phyloP scores from a whole-genome alignment of 1,140 invertebrate species.

The Cecropterus lyciades region DNA sequence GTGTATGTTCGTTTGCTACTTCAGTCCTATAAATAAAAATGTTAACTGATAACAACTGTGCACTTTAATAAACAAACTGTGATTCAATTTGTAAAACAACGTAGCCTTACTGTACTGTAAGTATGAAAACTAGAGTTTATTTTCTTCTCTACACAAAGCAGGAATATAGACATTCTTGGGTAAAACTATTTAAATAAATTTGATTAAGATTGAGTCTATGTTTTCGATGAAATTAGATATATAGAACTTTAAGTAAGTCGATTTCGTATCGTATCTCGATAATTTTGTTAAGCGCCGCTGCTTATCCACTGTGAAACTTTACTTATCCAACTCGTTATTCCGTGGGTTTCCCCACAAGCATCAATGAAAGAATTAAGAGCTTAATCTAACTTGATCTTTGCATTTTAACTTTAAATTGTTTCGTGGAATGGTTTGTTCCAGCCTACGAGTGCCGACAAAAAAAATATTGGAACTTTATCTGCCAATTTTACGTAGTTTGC shows the following conservation, averaged over 20 bases:
- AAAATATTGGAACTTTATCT: not conserved
- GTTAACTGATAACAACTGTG: too few species aligned
- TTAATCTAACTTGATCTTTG: slow-evolving; percentile 13
- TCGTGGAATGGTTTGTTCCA: not conserved
- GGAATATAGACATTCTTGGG: too few species aligned
- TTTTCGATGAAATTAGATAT: slow-evolving; percentile 25
- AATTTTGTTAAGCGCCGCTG: slow-evolving; percentile 37
- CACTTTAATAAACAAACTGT: too few species aligned
- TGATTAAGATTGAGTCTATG: too few species aligned
- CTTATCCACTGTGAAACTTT: slow-evolving; percentile 44
- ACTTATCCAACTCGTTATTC: slow-evolving; percentile 41
- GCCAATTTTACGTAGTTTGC: not conserved
- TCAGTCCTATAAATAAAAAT: too few species aligned
- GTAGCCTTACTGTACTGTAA: too few species aligned
- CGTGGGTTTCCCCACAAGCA: slow-evolving; percentile 31
- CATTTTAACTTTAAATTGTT: slow-evolving; percentile 11
- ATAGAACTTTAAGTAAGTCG: slow-evolving; percentile 15
- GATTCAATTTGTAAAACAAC: too few species aligned
- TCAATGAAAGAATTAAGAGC: slow-evolving; percentile 24
- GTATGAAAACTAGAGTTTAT: too few species aligned
- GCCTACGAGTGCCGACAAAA: not conserved
- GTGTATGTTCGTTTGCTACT: too few species aligned
- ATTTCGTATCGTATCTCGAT: slow-evolving; percentile 7
- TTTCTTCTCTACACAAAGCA: too few species aligned
- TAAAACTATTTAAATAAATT: too few species aligned